Percentiles rank a stretch among this genome's conserved stretches.
Conservation (phyloP, 2,888 invertebrate species). For the Melanostoma mellinum region DNA sequence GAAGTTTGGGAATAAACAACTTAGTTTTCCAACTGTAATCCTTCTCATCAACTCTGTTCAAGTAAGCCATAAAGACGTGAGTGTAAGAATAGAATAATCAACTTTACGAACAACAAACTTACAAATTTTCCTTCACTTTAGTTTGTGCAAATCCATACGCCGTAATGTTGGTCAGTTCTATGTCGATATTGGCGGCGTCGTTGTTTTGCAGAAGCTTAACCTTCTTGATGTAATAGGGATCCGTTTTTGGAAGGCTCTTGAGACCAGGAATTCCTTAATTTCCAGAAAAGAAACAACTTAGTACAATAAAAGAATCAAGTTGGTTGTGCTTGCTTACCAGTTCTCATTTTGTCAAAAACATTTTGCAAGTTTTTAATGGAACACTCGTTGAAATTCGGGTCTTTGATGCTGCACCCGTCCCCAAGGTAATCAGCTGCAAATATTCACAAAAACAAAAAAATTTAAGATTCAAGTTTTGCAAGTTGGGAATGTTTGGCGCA, state of each 20-base stretch:
- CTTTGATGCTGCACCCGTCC: conserved; percentile 54
- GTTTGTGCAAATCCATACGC: conserved; percentile 85
- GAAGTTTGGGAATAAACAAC: conserved; percentile 85
- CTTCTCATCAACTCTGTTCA: conserved; percentile 84
- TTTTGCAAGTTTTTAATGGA: conserved; percentile 65
- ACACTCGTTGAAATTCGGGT: conserved; percentile 63
- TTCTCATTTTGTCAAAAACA: conserved; percentile 70
- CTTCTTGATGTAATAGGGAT: conserved; percentile 85
- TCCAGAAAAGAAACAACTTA: neutral
- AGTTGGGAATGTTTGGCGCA: too few relatives aligned
- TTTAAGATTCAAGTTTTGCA: neutral
- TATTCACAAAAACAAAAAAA: conserved; percentile 4
- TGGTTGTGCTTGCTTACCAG: conserved; percentile 50
- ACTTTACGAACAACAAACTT: conserved; percentile 76
- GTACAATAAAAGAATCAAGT: neutral
- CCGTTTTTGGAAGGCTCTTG: conserved; percentile 83
- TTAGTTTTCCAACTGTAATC: conserved; percentile 86
- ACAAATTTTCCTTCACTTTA: conserved; percentile 85
- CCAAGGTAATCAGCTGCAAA: conserved; percentile 70
- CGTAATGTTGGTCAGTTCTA: conserved; percentile 85
- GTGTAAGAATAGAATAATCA: neutral
- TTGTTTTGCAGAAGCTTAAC: conserved; percentile 86
- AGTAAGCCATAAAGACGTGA: neutral
- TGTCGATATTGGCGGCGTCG: conserved; percentile 86
- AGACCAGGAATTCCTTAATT: conserved; percentile 74